Base-by-base conservation (phyloP, 1,140 invertebrate species). In the Trachymyrmex septentrionalis region DNA sequence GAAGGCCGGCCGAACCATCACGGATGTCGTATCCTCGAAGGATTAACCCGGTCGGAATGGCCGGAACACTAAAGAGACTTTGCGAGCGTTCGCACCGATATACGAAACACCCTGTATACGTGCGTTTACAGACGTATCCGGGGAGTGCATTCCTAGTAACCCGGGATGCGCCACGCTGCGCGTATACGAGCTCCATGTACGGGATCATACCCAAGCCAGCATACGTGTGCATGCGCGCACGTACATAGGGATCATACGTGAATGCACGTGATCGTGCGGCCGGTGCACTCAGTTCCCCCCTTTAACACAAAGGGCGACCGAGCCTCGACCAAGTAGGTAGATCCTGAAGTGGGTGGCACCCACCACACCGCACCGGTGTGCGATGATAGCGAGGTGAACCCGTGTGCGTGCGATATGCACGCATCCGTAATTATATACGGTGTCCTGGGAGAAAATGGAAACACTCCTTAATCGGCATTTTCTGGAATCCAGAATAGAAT, bases 271-370 rank as follows among this genome's bases (percentile, higher is more conserved):
- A 63, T 82, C 77, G 69, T 85, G 77, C n/a, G 82, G 21, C 34
- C 75, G 61, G 55, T 75, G 73, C 63, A 80, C 27, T 84, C 80
- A 14, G 12, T 30, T 55, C 12, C 19, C 84, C 38, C 44, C 66
- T 64, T 81, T 53, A 48, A 64, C 67, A 67, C 38, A 90, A 88
- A 85, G 78, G 86, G 85, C 44, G 88, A 85, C 69, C 80, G 71
- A 61, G 76, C 84, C 72, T 66, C 59, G 61, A 57, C 59, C 78
- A 85, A 88, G 85, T 88, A 90, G 90, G 77, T 78, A 87, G 69
- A 84, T 61, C 69, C 69, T 75, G 77, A 80, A 59, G 87, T 90
- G 87, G 90, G 89, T 88, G 89, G 90, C 76, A 90, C 87, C 87
- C 50, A 48, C 71, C 71, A 27, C 81, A 34, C 19, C n/a, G 38